A percentile compares a stretch with the other conserved stretches of the same genome.
phyloP scores from a whole-genome alignment of 2,113 vertebrate genomes.

The Muntiacus reevesi region DNA sequence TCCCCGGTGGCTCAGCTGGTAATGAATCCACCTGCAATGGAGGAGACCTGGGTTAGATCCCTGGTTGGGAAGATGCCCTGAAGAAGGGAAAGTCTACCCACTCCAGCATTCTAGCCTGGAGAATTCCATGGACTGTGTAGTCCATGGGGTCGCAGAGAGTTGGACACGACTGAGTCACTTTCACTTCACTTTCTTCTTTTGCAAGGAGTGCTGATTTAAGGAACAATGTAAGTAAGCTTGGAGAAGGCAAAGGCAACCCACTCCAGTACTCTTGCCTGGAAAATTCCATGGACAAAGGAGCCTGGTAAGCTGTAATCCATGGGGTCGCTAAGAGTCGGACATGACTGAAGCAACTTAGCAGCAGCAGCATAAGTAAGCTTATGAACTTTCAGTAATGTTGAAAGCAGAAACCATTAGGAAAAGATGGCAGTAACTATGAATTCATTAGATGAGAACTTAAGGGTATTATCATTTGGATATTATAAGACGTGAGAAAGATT shows the following conservation, averaged over 20 bases:
- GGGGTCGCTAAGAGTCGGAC: too few species aligned
- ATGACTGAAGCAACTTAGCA: too few species aligned
- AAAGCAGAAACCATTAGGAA: background rate
- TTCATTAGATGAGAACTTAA: background rate
- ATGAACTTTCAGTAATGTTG: background rate
- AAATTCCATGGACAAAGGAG: too few species aligned
- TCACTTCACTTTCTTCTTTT: background rate
- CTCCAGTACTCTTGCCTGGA: too few species aligned
- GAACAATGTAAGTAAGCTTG: background rate
- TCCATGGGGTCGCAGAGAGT: background rate
- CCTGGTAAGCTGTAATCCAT: too few species aligned
- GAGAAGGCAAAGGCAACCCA: too few species aligned
- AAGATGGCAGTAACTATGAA: background rate
- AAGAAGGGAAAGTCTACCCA: background rate
- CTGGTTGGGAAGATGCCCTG: background rate
- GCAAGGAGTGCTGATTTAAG: background rate
- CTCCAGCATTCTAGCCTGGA: background rate
- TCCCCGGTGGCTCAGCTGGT: background rate
- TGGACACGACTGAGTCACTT: background rate
- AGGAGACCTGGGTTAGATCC: fast-evolving
- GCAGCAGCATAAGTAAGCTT: background rate
- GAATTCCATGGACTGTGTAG: background rate
- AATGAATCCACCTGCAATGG: background rate
- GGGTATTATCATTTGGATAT: background rate
- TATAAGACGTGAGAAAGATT: background rate